Evolutionary conservation across 2,113 vertebrate species (phyloP).

Genomic region (Hippotragus niger): DNA sequence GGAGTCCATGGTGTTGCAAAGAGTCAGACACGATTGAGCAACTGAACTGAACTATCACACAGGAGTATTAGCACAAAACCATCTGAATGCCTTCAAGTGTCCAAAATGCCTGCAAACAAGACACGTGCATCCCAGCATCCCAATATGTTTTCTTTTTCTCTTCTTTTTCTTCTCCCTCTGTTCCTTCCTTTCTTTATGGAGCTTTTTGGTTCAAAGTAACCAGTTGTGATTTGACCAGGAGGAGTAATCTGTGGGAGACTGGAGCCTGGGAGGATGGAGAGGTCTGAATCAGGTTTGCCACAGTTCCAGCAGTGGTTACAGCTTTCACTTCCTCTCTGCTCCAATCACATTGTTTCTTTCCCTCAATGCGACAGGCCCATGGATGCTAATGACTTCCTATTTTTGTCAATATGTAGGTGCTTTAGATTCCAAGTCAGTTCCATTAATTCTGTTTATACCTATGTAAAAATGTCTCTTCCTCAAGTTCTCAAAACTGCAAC

Average conservation of each 20-base stretch:
- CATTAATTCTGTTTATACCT: not conserved
- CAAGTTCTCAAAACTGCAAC: not conserved
- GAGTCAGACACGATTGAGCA: not conserved
- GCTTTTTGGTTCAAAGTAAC: not conserved
- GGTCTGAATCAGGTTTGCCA: not conserved
- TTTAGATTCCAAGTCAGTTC: not conserved
- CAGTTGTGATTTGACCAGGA: not conserved
- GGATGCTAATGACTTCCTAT: not conserved
- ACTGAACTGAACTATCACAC: not conserved
- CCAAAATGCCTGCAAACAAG: not conserved
- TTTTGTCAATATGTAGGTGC: not conserved
- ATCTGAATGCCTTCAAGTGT: not conserved
- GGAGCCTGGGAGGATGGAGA: not conserved
- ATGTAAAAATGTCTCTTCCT: not conserved
- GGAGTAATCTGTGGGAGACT: not conserved
- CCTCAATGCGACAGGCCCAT: not conserved
- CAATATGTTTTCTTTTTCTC: not conserved
- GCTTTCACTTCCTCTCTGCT: not conserved
- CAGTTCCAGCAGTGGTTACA: fast-evolving
- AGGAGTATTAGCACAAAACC: not conserved
- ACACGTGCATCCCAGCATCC: not conserved
- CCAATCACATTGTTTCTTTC: not conserved
- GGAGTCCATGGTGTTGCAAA: not conserved
- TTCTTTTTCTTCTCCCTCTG: not conserved
- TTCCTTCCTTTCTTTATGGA: not conserved